Evolutionary conservation across 2,888 invertebrate species (phyloP), one percentile per base, ranked within the genome.

Genomic region (Julus scandinavius): DNA sequence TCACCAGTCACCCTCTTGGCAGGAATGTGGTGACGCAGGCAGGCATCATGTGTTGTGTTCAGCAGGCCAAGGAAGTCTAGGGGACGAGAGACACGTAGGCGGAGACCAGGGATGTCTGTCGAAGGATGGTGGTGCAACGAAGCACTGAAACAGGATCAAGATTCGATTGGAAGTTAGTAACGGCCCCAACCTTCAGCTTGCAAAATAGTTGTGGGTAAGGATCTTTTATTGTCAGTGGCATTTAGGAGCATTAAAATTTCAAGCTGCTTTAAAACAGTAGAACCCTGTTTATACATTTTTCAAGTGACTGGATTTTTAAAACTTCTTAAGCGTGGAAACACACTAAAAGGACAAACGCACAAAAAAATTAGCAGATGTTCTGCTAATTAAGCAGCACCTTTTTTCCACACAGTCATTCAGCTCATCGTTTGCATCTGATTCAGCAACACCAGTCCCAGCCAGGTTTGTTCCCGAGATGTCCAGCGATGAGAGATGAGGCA

Each of bases 391-490:
- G 84, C 41, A 40, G 84, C 41, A 54, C 87, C 58, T 87, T 20
- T 3, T 20, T 5, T 87, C 54, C 40, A 54, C 38, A 58, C 40
- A 58, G 54, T 58, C 58, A 17, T 58, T 58, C 17, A 58, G 58
- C 15, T 87, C 88, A 15, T 87, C 88, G 49, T 50, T 88, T 54
- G n/a, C 87, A 80, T 88, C 88, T 49, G 87, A 88, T 89, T 89
- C 90, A 86, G 89, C 90, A 45, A 90, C 90, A 86, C 97, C 97
- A 88, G 95, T 95, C 17, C 98, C 97, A 80, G 98, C 97, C 90
- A 99, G 93, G 93, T 99, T 98, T 29, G 99, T 99, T 17, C 98
- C 98, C 4, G 98, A 98, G 91, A 99, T 97, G 93, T 99, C 99
- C 90, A 99, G 93, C 41, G 96, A 96, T 83, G 94, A 94, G 89